Conservation (phyloP, 2,113 vertebrate genomes). For the Phylloscopus whistleri region DNA sequence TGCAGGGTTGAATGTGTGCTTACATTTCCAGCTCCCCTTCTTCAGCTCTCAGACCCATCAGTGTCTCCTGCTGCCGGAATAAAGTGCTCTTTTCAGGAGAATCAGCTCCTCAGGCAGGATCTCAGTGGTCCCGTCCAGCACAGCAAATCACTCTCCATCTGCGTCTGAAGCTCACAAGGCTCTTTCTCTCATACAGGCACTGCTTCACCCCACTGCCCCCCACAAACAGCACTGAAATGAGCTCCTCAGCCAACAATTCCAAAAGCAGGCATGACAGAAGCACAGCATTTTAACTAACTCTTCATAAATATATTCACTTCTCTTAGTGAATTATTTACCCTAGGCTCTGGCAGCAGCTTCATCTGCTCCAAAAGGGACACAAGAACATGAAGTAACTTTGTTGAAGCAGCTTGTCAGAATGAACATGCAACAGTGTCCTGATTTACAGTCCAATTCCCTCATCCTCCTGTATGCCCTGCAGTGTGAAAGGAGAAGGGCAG, state of each 20-base stretch:
- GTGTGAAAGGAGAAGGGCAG: not conserved
- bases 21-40: not conserved
- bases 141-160: not conserved
- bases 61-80: not conserved
- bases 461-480: not conserved
- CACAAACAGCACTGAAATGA: slow-evolving; percentile 1
- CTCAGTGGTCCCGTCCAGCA: not conserved
- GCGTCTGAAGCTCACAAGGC: not conserved
- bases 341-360: not conserved
- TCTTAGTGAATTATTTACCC: slow-evolving; percentile 34
- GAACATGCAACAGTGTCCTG: slow-evolving; percentile 1
- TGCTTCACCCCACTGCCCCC: slow-evolving; percentile 18
- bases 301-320: slow-evolving; percentile 34
- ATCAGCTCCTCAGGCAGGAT: not conserved
- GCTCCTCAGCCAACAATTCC: not conserved
- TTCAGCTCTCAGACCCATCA: not conserved
- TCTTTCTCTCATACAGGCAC: not conserved
- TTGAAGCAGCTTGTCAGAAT: not conserved
- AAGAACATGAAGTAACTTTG: not conserved
- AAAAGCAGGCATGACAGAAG: slow-evolving; percentile 40
- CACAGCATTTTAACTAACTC: slow-evolving; percentile 20
- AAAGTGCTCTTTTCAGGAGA: slow-evolving; percentile 25
- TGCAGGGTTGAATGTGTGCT: not conserved
- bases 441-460: not conserved
- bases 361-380: not conserved